phyloP scores from a whole-genome alignment of 2,797 vertebrate genomes.

The Myripristis jacobus region DNA sequence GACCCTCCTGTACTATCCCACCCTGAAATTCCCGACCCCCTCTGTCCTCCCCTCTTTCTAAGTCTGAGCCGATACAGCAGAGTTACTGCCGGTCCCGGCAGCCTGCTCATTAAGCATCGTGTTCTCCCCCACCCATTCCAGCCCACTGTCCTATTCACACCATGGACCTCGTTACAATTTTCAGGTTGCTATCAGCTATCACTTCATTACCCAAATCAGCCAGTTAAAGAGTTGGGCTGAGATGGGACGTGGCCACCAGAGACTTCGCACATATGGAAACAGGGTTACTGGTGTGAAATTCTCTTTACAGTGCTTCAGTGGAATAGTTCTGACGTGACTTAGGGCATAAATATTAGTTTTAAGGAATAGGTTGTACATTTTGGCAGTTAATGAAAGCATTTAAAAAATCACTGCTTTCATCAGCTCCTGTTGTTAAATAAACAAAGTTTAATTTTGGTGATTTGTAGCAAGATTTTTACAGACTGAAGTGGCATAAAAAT shows the following conservation, averaged over 20 bases:
- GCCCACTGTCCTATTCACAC: constrained; percentile 72
- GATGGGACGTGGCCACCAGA: constrained; percentile 62
- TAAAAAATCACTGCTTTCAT: too few species aligned
- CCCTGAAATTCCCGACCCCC: constrained; percentile 72
- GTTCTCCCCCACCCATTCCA: constrained; percentile 76
- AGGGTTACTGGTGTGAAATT: constrained; percentile 17
- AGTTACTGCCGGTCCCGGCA: constrained; percentile 71
- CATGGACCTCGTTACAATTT: constrained; percentile 72
- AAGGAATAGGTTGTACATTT: too few species aligned
- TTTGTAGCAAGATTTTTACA: too few species aligned
- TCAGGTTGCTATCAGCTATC: constrained; percentile 76
- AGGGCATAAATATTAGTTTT: too few species aligned
- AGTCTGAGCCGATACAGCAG: constrained; percentile 66
- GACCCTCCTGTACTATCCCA: constrained; percentile 74
- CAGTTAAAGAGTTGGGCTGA: constrained; percentile 23
- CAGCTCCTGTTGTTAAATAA: too few species aligned
- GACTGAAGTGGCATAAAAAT: too few species aligned
- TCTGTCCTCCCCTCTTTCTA: constrained; percentile 67
- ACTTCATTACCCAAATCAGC: constrained; percentile 70
- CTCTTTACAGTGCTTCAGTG: constrained; percentile 22
- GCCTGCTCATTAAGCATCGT: constrained; percentile 78
- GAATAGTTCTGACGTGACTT: neutral
- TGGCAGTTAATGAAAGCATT: too few species aligned
- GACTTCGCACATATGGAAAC: constrained; percentile 9
- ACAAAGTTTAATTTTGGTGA: too few species aligned